A percentile compares a stretch with the other conserved stretches of the same genome.
phyloP scores from a whole-genome alignment of 2,113 vertebrate species.

The Rhinopomastus cyanomelas region DNA sequence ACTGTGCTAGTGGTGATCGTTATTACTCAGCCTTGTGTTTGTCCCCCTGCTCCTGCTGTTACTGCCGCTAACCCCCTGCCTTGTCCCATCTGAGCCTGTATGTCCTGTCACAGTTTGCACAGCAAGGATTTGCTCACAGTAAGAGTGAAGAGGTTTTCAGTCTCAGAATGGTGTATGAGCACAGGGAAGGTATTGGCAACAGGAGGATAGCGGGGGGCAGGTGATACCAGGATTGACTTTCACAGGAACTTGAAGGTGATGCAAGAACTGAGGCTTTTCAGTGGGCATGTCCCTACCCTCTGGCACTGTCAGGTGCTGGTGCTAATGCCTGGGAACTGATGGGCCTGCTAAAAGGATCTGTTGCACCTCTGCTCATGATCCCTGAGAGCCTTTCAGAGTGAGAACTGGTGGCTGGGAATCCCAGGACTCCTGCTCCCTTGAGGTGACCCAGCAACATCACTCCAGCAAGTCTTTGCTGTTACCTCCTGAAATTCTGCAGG shows the following conservation, averaged over 20 bases:
- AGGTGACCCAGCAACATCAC: not conserved
- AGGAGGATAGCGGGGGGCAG: not conserved
- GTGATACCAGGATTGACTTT: not conserved
- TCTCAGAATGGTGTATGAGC: not conserved
- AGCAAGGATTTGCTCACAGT: not conserved
- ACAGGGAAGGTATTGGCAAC: not conserved
- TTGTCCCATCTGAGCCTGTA: not conserved
- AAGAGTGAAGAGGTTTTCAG: not conserved
- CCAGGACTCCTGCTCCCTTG: accelerated
- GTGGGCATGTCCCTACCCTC: not conserved
- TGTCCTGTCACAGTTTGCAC: not conserved
- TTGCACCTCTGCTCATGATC: not conserved
- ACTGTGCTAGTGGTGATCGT: not conserved
- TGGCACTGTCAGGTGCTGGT: not conserved
- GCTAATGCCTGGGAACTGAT: not conserved
- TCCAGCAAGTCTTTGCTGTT: not conserved
- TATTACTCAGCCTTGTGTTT: not conserved
- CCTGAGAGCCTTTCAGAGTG: not conserved
- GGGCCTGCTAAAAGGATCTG: not conserved
- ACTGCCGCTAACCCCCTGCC: not conserved
- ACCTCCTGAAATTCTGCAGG: not conserved
- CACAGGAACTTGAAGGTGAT: not conserved
- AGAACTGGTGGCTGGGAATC: not conserved
- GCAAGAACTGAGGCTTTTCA: not conserved
- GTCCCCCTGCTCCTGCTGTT: not conserved